Evolutionary conservation across 2,888 invertebrate species (phyloP), one percentile per base, ranked within the genome.

Genomic region (Nemotelus nigrinus): DNA sequence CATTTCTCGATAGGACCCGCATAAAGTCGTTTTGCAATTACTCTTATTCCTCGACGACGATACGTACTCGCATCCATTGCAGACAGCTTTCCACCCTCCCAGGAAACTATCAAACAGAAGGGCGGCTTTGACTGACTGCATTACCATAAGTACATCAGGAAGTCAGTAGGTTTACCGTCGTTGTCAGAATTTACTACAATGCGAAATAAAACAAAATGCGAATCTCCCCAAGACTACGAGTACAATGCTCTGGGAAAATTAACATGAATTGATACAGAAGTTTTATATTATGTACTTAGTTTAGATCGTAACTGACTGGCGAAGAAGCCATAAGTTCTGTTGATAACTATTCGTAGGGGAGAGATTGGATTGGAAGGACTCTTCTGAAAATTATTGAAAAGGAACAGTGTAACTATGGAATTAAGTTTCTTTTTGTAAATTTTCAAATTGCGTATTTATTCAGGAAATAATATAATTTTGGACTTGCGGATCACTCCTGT

Each of bases 121-220:
- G 25, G 41, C 4, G 60, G 60, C 41, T 7, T 60, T 41, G 57
- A 8, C 58, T 39, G 60, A 41, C 41, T 60, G 41, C 25, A 58
- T 4, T 60, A 39, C 60, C 58, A 58, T 25, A 60, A 39, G 60
- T 39, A 60, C 41, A 60, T 7, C 48, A 67, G 67, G 67, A 67
- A 48, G 67, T 67, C 44, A 25, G 67, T 67, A 48, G 67, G 67
- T 67, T 3, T 48, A 67, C 67, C 67, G n/a, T 7, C 10, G 67
- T 57, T 25, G 25, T 25, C 25, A 25, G 25, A 25, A 25, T 25
- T 25, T 25, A 25, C 25, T 41, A 60, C 60, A 60, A 60, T 60
- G 39, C 7, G 39, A 60, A 60, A 60, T 60, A 25, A 60, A 60
- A 60, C 60, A 60, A 60, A 39, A 60, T 25, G 25, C 57, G 25